Evolutionary conservation across 2,797 vertebrate genomes (phyloP).

Genomic region (Clarias pachynema): DNA sequence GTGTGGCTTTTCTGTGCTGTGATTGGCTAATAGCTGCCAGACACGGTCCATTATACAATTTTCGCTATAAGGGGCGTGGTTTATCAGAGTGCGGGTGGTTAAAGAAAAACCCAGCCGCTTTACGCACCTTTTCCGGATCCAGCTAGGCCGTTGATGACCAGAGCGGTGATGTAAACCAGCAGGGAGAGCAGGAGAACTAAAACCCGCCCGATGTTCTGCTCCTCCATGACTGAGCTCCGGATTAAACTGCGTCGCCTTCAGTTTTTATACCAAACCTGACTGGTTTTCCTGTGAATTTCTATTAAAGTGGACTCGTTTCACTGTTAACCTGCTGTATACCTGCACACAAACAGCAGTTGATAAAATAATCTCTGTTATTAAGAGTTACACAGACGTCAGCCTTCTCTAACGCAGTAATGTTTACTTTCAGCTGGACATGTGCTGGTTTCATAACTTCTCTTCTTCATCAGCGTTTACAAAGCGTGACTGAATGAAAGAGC

Average conservation of each 20-base stretch:
- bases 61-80: neutral
- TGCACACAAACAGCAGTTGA: neutral
- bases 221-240: neutral
- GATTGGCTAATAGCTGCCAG: neutral
- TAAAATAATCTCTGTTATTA: neutral
- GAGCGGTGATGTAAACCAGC: conserved; percentile 32
- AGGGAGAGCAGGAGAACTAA: conserved; percentile 40
- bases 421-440: neutral
- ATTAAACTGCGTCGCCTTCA: neutral
- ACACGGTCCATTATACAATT: neutral
- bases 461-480: neutral
- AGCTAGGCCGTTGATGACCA: conserved; percentile 49
- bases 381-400: neutral
- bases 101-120: neutral
- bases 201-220: conserved; percentile 32
- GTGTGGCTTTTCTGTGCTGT: neutral
- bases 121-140: conserved; percentile 51
- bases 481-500: neutral
- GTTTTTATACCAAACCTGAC: neutral
- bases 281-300: neutral
- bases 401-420: neutral
- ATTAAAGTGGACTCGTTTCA: neutral
- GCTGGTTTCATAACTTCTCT: conserved; percentile 5
- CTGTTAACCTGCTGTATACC: neutral
- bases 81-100: neutral